Evolutionary conservation across 2,797 vertebrate species (phyloP).

Genomic region (Tokudaia tokunoshimensis): DNA sequence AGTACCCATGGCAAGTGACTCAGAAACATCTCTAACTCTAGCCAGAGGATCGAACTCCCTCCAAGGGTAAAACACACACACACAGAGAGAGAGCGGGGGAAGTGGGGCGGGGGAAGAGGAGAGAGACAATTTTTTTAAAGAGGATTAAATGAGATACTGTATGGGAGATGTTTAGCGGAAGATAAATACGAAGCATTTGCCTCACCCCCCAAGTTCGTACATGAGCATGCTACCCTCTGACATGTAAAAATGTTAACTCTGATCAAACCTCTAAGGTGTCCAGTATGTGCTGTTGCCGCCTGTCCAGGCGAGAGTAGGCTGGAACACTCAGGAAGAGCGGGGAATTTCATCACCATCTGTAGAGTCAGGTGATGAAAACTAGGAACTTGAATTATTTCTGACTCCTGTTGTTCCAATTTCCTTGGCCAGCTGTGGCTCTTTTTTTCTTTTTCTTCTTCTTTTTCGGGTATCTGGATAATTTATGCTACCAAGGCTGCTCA

Average conservation of each 20-base stretch:
- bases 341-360: neutral
- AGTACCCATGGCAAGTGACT: neutral
- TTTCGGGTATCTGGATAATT: conserved; percentile 51
- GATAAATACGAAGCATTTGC: neutral
- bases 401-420: conserved; percentile 22
- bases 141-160: neutral
- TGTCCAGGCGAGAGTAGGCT: neutral
- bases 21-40: neutral
- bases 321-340: neutral
- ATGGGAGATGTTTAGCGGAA: neutral
- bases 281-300: neutral
- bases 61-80: neutral
- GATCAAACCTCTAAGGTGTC: neutral
- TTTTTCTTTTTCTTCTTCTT: neutral
- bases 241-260: neutral
- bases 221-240: neutral
- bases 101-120: neutral
- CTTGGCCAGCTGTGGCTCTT: neutral
- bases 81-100: neutral
- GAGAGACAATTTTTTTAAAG: neutral
- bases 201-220: neutral
- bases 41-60: neutral
- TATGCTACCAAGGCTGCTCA: conserved; percentile 8
- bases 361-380: conserved; percentile 10
- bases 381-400: conserved; percentile 43